Evolutionary conservation across 2,113 vertebrate genomes (phyloP).

Genomic region (Cepphus grylle): DNA sequence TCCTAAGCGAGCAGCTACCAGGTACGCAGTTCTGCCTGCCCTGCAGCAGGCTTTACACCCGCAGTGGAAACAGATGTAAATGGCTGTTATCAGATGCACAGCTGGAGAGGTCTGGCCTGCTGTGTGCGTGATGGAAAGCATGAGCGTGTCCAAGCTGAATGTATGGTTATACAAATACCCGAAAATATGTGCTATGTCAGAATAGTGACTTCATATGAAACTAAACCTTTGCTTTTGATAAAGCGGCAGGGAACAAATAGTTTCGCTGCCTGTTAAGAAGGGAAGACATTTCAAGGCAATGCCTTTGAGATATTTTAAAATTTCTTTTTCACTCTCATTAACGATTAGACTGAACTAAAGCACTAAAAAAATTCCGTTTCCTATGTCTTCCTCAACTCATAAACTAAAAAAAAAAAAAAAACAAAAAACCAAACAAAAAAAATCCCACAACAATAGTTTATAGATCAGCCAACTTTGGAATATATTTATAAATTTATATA

Average conservation of each 20-base stretch:
- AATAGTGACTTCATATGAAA: not conserved
- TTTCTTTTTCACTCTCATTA: not conserved
- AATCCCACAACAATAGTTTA: not conserved
- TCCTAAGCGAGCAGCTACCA: not conserved
- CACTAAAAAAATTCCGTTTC: not conserved
- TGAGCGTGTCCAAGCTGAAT: not conserved
- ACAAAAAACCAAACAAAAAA: not conserved
- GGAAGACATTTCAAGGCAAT: not conserved
- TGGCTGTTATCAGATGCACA: not conserved
- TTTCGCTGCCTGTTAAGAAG: not conserved
- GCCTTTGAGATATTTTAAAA: not conserved
- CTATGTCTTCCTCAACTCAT: not conserved
- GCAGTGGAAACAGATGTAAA: not conserved
- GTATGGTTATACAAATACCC: not conserved
- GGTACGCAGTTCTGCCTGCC: not conserved
- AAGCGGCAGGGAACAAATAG: not conserved
- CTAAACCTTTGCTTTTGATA: not conserved
- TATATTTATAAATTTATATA: no score
- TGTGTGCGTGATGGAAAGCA: not conserved
- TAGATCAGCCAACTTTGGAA: not conserved
- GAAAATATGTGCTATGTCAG: accelerated
- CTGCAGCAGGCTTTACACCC: not conserved
- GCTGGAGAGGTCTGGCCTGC: not conserved
- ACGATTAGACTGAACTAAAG: not conserved
- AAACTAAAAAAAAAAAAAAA: not conserved